phyloP scores from a whole-genome alignment of 1,140 invertebrate genomes.

The Drosophila elegans region DNA sequence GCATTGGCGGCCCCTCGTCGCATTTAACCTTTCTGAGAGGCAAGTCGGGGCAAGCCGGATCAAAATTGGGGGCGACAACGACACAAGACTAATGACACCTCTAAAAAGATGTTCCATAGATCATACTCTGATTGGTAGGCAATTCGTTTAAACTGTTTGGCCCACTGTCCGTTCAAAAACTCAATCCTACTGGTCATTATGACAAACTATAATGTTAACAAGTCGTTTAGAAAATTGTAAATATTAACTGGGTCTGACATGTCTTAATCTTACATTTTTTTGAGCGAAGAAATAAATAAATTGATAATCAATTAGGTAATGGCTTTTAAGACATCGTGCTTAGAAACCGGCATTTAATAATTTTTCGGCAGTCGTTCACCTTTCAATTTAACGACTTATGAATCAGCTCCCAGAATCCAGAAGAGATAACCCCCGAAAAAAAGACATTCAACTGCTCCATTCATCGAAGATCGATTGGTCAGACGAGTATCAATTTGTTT shows the following conservation, averaged over 20 bases:
- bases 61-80: conserved; percentile 22
- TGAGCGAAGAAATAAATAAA: too few species aligned
- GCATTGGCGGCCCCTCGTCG: conserved; percentile 39
- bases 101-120: neutral
- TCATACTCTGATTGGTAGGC: neutral
- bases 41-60: conserved; percentile 1
- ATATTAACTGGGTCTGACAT: too few species aligned
- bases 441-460: conserved; percentile 31
- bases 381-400: conserved; percentile 10
- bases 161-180: neutral
- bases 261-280: too few species aligned
- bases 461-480: conserved; percentile 29
- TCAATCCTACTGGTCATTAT: neutral
- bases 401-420: conserved; percentile 25
- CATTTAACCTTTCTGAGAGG: conserved; percentile 58
- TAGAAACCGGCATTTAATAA: neutral
- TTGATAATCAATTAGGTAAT: too few species aligned
- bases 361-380: conserved; percentile 15
- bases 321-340: neutral
- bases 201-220: neutral
- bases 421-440: conserved; percentile 6
- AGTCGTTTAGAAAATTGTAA: neutral
- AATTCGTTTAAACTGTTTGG: neutral
- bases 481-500: conserved; percentile 53
- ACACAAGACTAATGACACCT: neutral